Percentiles rank a stretch among this genome's conserved stretches.
Conservation (phyloP, 92 coral and sea anemone genomes). For the Palythoa heliodiscus region DNA sequence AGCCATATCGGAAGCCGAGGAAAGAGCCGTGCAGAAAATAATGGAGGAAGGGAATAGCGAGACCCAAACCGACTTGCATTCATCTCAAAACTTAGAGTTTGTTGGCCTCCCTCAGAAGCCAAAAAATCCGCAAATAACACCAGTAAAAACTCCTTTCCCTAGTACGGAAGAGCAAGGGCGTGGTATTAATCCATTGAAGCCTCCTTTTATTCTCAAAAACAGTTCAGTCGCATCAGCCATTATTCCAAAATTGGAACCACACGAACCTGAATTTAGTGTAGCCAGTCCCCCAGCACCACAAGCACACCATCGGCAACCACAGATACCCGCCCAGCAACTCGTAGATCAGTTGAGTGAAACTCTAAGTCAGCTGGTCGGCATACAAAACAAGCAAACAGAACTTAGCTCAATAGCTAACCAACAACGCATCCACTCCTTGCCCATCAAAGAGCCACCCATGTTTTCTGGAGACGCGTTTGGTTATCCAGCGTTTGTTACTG, state of each 20-base stretch:
- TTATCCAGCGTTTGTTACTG: slow-evolving; percentile 53
- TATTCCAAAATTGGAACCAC: slow-evolving; percentile 8
- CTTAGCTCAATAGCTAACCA: slow-evolving; percentile 44
- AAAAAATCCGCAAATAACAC: not conserved
- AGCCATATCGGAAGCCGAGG: too few relatives aligned
- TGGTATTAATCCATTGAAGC: slow-evolving; percentile 1
- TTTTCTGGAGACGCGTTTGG: slow-evolving; percentile 53
- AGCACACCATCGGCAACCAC: not conserved
- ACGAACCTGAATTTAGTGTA: not conserved
- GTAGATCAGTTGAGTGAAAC: slow-evolving; percentile 13
- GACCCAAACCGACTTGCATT: not conserved
- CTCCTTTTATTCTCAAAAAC: slow-evolving; percentile 2
- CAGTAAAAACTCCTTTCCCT: not conserved
- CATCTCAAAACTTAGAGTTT: not conserved
- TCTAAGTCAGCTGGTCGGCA: slow-evolving; percentile 23
- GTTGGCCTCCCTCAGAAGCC: not conserved
- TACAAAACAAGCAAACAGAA: slow-evolving; percentile 53
- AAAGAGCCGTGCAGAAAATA: not conserved
- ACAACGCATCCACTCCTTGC: slow-evolving; percentile 39
- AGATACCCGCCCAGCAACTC: not conserved
- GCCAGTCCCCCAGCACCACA: not conserved
- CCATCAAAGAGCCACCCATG: slow-evolving; percentile 48
- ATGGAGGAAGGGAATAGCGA: not conserved
- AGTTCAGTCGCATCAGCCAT: not conserved
- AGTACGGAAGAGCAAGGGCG: not conserved